Conservation (phyloP, 2,113 vertebrate species). For the Pachycephala philippinensis region DNA sequence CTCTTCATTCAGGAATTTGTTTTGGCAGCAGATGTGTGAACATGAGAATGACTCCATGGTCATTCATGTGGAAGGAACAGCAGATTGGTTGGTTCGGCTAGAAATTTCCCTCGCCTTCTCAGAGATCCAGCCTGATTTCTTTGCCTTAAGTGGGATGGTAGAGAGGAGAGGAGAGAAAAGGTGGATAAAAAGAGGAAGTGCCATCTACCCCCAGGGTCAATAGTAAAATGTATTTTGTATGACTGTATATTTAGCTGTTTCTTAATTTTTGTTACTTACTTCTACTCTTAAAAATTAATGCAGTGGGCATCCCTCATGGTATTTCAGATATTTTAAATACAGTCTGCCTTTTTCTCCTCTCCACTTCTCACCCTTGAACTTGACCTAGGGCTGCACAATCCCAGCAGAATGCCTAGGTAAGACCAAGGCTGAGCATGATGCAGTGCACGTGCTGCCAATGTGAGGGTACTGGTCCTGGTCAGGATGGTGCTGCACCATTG, state of each 20-base stretch:
- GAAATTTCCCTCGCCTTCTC: neutral
- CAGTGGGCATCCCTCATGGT: neutral
- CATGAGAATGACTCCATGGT: neutral
- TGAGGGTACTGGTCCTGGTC: neutral
- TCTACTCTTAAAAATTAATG: neutral
- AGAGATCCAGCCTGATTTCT: neutral
- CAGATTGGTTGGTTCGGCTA: neutral
- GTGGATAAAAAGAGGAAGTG: neutral
- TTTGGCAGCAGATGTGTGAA: neutral
- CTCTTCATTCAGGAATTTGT: neutral
- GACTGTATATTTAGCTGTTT: neutral
- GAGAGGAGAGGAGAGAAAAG: neutral
- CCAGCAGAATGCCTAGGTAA: neutral
- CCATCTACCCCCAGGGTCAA: neutral
- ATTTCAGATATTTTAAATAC: neutral
- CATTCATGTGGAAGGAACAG: neutral
- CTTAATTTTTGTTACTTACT: neutral
- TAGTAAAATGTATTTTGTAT: neutral
- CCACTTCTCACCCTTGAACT: neutral
- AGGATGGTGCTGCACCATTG: neutral
- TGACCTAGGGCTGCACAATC: neutral
- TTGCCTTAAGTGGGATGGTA: neutral
- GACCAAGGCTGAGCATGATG: neutral
- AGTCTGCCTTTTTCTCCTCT: neutral
- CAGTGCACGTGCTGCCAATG: fast-evolving